phyloP scores from a whole-genome alignment of 1,140 invertebrate genomes.

The Euura lappo region DNA sequence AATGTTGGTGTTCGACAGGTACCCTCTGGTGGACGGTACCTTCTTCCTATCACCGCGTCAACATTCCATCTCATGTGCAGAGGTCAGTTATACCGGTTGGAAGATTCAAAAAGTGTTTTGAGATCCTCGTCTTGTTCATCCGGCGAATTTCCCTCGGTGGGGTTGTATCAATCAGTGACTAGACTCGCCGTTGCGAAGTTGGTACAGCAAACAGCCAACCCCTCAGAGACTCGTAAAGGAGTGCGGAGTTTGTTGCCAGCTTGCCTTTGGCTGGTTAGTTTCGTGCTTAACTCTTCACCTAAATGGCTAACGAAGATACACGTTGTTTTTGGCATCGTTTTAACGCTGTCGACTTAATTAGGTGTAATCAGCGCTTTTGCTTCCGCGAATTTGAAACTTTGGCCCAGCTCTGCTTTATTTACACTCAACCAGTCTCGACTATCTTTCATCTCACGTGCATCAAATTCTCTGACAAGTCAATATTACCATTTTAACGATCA shows the following conservation, averaged over 20 bases:
- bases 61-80: slow-evolving; percentile 82
- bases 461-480: not conserved
- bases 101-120: too few relatives aligned
- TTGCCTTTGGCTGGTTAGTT: not conserved
- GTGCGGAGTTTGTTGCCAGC: not conserved
- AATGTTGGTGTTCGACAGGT: slow-evolving; percentile 93
- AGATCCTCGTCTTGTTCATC: not conserved
- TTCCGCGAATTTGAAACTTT: not conserved
- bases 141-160: not conserved
- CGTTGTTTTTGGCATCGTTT: slow-evolving; percentile 13
- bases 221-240: slow-evolving; percentile 4
- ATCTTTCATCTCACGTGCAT: not conserved
- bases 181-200: not conserved
- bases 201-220: not conserved
- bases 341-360: slow-evolving; percentile 9
- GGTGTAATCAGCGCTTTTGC: slow-evolving; percentile 14
- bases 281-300: not conserved
- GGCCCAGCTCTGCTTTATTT: slow-evolving; percentile 3
- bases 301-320: slow-evolving; percentile 15
- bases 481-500: not conserved
- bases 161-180: too few relatives aligned
- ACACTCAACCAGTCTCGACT: not conserved
- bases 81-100: slow-evolving; percentile 64
- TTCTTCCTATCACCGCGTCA: slow-evolving; percentile 95
- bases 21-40: slow-evolving; percentile 95